Base-by-base conservation (phyloP, 2,888 invertebrate species). In the Tetragonula carbonaria region DNA sequence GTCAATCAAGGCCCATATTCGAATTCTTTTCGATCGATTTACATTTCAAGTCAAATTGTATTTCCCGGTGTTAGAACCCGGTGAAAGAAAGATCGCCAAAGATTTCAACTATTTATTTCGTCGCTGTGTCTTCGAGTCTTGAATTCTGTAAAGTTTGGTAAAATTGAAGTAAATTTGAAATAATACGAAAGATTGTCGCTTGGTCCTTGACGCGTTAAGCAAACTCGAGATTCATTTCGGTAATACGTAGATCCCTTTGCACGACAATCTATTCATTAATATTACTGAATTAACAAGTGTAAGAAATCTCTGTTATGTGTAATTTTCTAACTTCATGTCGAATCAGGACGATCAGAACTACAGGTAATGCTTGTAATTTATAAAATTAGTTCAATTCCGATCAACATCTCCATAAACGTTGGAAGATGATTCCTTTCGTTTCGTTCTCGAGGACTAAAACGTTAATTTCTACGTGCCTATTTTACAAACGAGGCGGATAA, bases 391-490 rank as follows among this genome's bases (percentile, higher is more conserved):
- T 57, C 57, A 57, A n/a, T 14, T 57, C 13, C 57, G 13, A 57
- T 21, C 57, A n/a, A 59, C 14, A 2, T 18, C 18, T 28, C 21
- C 3, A 53, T 4, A 62, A 4, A 18, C 33, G 4, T 8, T 33
- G 8, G 18, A 11, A 18, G 6, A 62, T 18, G 5, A 59, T 23
- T 78, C 62, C 45, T 53, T 73, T 18, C 45, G 45, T 14, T 45
- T 45, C 45, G 45, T 38, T 33, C 6, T 62, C 53, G 45, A 68
- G 33, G 59, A 55, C 21, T 53, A 74, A 74, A 78, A 80, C 74
- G 67, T 80, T 85, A 75, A 78, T 85, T 84, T 75, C 59, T 78
- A 74, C 85, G 81, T 82, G 87, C 28, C 59, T n/a, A 68, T 23
- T n/a, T 65, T 80, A 65, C 76, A 79, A 85, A 82, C 33, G 2